Base-by-base conservation (phyloP, 2,888 invertebrate genomes). In the Xiphydria camelus region DNA sequence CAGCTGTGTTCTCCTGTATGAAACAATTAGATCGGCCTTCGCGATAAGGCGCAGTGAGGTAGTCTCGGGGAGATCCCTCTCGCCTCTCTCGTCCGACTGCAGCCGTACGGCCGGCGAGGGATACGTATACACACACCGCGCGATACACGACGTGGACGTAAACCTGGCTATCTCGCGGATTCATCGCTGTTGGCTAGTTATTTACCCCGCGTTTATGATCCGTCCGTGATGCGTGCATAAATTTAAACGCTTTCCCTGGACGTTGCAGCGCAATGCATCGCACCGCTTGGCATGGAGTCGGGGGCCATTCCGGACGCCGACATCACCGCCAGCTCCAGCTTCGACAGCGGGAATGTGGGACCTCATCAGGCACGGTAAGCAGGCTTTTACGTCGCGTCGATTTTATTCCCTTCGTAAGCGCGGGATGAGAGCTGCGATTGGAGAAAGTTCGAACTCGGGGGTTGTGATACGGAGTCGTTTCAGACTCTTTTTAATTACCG, bases 271-370 rank as follows among this genome's bases (percentile, higher is more conserved):
- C 79, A 80, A 75, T 83, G 83, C 70, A 77, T 77, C 57, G 78
- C 77, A 49, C 78, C 84, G 33, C 75, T 86, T 64, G 86, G 86
- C 44, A 85, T 86, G 85, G 82, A 84, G 71, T 80, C 80, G 32
- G 82, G 82, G 32, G 77, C 75, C 49, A 85, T 86, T 56, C 77
- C 76, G 51, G 83, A 85, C 71, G 76, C 77, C 53, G 83, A 84
- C 70, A 81, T 86, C 66, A 78, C 80, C 12, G 84, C 85, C 50
- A 84, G 83, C 60, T 83, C 84, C 32, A 81, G 82, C 51, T 85
- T 83, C 71, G 84, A 85, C 70, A 75, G 78, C 58, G 80, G 80
- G 53, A 83, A 82, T 59, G 85, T 85, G 41, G 85, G 85, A 45
- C 84, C 85, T 20, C 79, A 81, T 58, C 80, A 83, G 63, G 84